A percentile compares a stretch with the other conserved stretches of the same genome.
phyloP scores from a whole-genome alignment of 2,888 invertebrate species.

The Cremastobaeus sp. region DNA sequence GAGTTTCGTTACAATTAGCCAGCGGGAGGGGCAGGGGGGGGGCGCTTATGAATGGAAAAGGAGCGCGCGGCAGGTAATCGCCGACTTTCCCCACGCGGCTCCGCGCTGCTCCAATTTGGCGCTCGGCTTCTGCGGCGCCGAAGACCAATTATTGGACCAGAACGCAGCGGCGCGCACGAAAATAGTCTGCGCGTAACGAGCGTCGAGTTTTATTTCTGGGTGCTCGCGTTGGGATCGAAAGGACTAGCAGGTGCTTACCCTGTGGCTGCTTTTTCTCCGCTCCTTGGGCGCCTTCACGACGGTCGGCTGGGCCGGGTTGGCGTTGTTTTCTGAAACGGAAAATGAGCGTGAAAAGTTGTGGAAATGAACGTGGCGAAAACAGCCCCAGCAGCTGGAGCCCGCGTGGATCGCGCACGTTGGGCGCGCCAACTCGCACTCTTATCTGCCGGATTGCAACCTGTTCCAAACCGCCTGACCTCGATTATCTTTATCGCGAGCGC shows the following conservation, averaged over 20 bases:
- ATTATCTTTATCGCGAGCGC: conserved; percentile 62
- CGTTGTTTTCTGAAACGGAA: conserved; percentile 74
- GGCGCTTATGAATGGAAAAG: too few species aligned
- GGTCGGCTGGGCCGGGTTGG: conserved; percentile 73
- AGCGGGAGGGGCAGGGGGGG: too few species aligned
- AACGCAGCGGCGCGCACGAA: neutral
- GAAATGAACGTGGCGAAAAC: neutral
- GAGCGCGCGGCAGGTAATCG: too few species aligned
- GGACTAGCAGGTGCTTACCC: conserved; percentile 73
- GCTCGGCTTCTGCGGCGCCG: too few species aligned
- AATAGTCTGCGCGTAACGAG: neutral
- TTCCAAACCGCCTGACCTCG: conserved; percentile 66
- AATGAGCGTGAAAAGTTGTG: too few species aligned
- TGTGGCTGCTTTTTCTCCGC: conserved; percentile 79
- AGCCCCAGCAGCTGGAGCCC: too few species aligned
- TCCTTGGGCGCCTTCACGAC: conserved; percentile 79
- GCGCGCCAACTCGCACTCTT: conserved; percentile 44
- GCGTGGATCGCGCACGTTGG: neutral
- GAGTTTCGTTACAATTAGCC: too few species aligned
- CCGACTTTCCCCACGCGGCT: too few species aligned
- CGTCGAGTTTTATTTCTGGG: conserved; percentile 42
- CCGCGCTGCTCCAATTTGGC: too few species aligned
- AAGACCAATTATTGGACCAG: neutral
- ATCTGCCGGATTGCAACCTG: conserved; percentile 64
- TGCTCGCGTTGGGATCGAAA: conserved; percentile 14